Evolutionary conservation across 2,113 vertebrate genomes (phyloP).

Genomic region (Coracopsis vasa): DNA sequence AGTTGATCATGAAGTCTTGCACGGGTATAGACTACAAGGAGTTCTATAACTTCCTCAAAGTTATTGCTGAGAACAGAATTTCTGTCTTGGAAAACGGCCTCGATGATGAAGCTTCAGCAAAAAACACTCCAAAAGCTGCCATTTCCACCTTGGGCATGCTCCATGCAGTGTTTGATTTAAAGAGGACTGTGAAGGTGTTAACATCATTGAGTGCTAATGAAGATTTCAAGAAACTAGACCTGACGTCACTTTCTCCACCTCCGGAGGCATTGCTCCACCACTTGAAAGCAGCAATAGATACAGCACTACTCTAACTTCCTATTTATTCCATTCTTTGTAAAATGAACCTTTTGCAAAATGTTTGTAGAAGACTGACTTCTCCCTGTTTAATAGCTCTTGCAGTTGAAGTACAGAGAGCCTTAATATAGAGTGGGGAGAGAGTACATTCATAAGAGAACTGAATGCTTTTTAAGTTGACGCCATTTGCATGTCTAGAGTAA

Average conservation of each 20-base stretch:
- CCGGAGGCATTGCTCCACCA: slow-evolving; percentile 81
- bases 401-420: not conserved
- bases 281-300: slow-evolving; percentile 77
- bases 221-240: slow-evolving; percentile 85
- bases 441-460: not conserved
- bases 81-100: slow-evolving; percentile 68
- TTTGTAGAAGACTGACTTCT: not conserved
- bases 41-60: slow-evolving; percentile 90
- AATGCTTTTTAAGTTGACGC: not conserved
- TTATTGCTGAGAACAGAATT: slow-evolving; percentile 86
- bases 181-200: slow-evolving; percentile 82
- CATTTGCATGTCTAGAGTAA: not conserved
- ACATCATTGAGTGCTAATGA: slow-evolving; percentile 83
- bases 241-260: slow-evolving; percentile 52
- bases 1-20: slow-evolving; percentile 96
- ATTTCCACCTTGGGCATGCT: slow-evolving; percentile 77
- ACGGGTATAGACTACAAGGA: slow-evolving; percentile 91
- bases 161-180: slow-evolving; percentile 87
- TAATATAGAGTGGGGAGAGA: not conserved
- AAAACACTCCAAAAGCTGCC: slow-evolving; percentile 41
- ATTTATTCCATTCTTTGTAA: not conserved
- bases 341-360: not conserved
- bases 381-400: not conserved
- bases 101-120: slow-evolving; percentile 57
- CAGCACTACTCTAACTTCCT: not conserved